Percentiles rank a stretch among this genome's conserved stretches.
Evolutionary conservation across 2,113 vertebrate species (phyloP).

Genomic region (Speoplatyrhinus poulsoni): DNA sequence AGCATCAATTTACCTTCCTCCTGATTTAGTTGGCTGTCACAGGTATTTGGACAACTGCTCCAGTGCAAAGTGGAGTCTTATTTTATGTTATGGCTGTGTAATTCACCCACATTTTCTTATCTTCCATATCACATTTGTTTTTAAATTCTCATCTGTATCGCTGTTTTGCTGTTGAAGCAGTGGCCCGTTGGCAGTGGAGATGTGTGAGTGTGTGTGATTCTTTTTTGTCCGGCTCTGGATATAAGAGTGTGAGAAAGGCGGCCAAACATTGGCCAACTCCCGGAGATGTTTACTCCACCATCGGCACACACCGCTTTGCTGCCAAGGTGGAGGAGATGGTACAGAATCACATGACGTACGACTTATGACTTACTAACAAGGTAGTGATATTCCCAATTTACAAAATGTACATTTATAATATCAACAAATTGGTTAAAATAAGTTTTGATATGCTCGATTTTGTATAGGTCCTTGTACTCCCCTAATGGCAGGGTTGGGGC

Average conservation of each 20-base stretch:
- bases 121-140: slow-evolving; percentile 1
- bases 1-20: slow-evolving; percentile 5
- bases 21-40: not conserved
- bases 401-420: too few species aligned
- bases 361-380: too few species aligned
- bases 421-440: too few species aligned
- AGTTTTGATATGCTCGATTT: too few species aligned
- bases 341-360: too few species aligned
- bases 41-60: too few species aligned
- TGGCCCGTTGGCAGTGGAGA: slow-evolving; percentile 13
- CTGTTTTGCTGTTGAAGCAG: not conserved
- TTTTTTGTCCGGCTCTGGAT: not conserved
- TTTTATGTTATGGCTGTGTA: not conserved
- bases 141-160: not conserved
- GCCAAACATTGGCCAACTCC: slow-evolving; percentile 56
- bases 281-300: slow-evolving; percentile 84
- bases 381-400: too few species aligned
- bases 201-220: not conserved
- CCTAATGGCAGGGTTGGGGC: too few species aligned
- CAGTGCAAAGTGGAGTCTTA: too few species aligned
- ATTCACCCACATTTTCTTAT: not conserved
- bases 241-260: not conserved
- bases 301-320: slow-evolving; percentile 86
- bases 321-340: too few species aligned
- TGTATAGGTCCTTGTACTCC: too few species aligned